A percentile compares a stretch with the other conserved stretches of the same genome.
Conservation (phyloP, 2,888 invertebrate species). For the Rhingia campestris region DNA sequence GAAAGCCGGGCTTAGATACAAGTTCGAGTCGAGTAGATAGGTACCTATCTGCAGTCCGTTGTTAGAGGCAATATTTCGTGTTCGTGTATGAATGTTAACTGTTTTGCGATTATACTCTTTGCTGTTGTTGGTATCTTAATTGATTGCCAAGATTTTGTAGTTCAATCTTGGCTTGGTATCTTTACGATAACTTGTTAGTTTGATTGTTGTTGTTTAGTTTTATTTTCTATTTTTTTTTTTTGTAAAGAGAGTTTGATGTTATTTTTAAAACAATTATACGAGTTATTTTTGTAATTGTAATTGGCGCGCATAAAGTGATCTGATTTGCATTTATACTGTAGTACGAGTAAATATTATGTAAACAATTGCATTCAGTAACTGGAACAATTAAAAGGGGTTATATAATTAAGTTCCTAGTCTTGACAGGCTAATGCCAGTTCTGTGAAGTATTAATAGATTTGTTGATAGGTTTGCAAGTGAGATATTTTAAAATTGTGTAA, state of each 20-base stretch:
- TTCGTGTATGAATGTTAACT: conserved; percentile 41
- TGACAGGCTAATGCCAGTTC: too few relatives aligned
- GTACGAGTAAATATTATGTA: too few relatives aligned
- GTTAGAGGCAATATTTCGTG: not conserved
- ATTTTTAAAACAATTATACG: conserved; percentile 41
- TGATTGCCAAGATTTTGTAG: conserved; percentile 42
- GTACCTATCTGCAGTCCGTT: too few relatives aligned
- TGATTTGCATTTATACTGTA: conserved; percentile 2
- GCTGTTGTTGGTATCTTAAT: conserved; percentile 20
- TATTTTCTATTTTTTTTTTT: not conserved
- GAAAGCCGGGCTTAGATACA: conserved; percentile 55
- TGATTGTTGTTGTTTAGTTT: conserved; percentile 2
- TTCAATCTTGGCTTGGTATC: conserved; percentile 1
- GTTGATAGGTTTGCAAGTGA: too few relatives aligned
- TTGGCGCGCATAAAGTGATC: not conserved
- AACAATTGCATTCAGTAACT: too few relatives aligned
- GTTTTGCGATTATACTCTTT: conserved; percentile 27
- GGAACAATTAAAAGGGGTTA: too few relatives aligned
- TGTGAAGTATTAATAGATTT: too few relatives aligned
- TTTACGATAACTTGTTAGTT: conserved; percentile 23
- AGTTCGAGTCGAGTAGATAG: conserved; percentile 6
- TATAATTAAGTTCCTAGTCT: too few relatives aligned
- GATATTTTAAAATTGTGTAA: too few relatives aligned
- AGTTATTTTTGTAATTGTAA: conserved; percentile 29
- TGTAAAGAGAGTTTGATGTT: conserved; percentile 1